phyloP scores from a whole-genome alignment of 2,113 vertebrate genomes.

The Mesocricetus auratus region DNA sequence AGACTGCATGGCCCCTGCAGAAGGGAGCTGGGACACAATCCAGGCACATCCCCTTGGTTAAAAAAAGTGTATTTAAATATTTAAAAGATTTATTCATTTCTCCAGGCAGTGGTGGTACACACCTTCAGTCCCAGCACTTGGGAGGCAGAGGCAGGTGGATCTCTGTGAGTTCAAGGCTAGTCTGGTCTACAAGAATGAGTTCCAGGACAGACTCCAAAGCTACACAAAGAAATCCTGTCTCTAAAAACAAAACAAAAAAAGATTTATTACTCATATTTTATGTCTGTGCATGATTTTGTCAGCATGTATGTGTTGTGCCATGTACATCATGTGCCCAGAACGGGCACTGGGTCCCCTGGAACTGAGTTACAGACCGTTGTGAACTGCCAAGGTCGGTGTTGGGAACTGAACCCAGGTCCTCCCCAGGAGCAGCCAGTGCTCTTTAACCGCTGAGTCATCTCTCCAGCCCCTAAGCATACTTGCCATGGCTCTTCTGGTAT shows the following conservation, averaged over 20 bases:
- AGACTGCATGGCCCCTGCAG: rapidly evolving
- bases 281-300: background rate
- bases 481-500: background rate
- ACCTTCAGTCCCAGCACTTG: no score
- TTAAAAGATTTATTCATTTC: background rate
- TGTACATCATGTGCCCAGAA: no score
- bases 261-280: background rate
- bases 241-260: no score
- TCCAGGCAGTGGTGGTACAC: no score
- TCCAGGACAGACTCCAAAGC: no score
- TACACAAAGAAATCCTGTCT: no score
- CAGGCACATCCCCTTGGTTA: background rate
- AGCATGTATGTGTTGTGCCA: background rate
- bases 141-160: no score
- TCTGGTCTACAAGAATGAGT: no score
- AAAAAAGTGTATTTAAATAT: background rate
- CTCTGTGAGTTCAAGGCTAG: no score
- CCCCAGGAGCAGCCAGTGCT: background rate
- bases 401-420: background rate
- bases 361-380: background rate
- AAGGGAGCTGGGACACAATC: background rate
- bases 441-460: background rate
- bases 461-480: background rate
- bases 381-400: background rate
- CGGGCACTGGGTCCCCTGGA: background rate